These are phyloP conservation scores for Pollicipes pollicipes DNA, from an alignment of 1,140 invertebrate species.

Conservation along the genomic window DNA sequence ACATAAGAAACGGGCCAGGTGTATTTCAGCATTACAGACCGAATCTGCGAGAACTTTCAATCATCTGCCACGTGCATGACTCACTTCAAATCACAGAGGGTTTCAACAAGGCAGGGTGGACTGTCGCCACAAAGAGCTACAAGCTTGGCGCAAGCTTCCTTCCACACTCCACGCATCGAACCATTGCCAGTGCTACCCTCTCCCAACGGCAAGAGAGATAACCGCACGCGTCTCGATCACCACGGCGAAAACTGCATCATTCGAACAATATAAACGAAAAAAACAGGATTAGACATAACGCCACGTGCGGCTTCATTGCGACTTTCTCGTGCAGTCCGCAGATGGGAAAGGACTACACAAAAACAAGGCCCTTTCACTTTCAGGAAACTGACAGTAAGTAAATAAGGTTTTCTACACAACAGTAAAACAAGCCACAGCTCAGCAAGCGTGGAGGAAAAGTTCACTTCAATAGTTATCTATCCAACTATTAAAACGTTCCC, in stretches of 20 bases:
- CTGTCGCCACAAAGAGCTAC: not conserved
- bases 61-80: not conserved
- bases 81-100: constrained; percentile 1
- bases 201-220: not conserved
- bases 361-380: not conserved
- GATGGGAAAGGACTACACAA: not conserved
- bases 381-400: not conserved
- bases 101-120: not conserved
- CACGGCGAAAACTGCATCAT: not conserved
- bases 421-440: not conserved
- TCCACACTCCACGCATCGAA: not conserved
- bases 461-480: no score
- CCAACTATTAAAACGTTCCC: no score
- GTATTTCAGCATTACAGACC: not conserved
- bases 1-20: not conserved
- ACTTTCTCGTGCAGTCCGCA: not conserved
- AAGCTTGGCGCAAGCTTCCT: not conserved
- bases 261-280: not conserved
- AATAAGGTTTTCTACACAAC: not conserved
- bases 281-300: not conserved
- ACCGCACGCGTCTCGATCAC: no score
- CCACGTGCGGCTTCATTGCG: not conserved
- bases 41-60: not conserved
- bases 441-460: not conserved
- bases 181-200: not conserved